A percentile compares a stretch with the other conserved stretches of the same genome.
Evolutionary conservation across 2,113 vertebrate genomes (phyloP).

Genomic region (Chaetura pelagica): DNA sequence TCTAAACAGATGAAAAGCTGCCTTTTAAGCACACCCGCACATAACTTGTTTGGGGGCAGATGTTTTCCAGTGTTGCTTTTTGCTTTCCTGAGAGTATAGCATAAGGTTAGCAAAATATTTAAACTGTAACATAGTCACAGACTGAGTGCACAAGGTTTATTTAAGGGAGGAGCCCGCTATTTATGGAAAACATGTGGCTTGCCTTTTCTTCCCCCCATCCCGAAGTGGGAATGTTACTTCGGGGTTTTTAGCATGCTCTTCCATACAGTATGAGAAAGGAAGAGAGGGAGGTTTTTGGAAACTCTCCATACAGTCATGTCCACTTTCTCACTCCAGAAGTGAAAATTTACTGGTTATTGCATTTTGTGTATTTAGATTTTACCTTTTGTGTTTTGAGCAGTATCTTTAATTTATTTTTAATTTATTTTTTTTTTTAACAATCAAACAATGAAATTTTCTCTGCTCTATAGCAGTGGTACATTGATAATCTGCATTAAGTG

Average conservation of each 20-base stretch:
- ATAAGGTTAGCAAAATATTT: slow-evolving; percentile 54
- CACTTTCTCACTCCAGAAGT: slow-evolving; percentile 17
- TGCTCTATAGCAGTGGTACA: not conserved
- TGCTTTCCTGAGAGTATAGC: slow-evolving; percentile 5
- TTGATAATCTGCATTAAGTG: slow-evolving; percentile 35
- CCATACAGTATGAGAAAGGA: slow-evolving; percentile 18
- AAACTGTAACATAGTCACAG: not conserved
- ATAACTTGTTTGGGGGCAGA: slow-evolving; percentile 25
- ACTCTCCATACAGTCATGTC: not conserved
- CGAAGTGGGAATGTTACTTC: slow-evolving; percentile 58
- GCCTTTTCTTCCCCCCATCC: not conserved
- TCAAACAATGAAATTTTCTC: not conserved
- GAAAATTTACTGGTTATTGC: slow-evolving; percentile 28
- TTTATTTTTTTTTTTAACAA: slow-evolving; percentile 33
- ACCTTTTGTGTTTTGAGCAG: slow-evolving; percentile 23
- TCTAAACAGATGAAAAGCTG: not conserved
- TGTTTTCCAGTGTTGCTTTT: slow-evolving; percentile 30
- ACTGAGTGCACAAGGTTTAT: slow-evolving; percentile 46
- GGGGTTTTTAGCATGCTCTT: slow-evolving; percentile 68
- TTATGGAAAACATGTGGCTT: slow-evolving; percentile 72
- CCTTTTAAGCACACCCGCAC: not conserved
- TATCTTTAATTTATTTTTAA: not conserved
- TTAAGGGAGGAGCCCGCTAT: slow-evolving; percentile 68
- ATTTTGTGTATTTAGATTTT: slow-evolving; percentile 54
- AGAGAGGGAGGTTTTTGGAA: slow-evolving; percentile 54